Percentiles rank a stretch among this genome's conserved stretches.
These are phyloP conservation scores for Strongylocentrotus purpuratus DNA, from an alignment of 35 echinoderm and acorn worm species.

Conservation along the genomic window DNA sequence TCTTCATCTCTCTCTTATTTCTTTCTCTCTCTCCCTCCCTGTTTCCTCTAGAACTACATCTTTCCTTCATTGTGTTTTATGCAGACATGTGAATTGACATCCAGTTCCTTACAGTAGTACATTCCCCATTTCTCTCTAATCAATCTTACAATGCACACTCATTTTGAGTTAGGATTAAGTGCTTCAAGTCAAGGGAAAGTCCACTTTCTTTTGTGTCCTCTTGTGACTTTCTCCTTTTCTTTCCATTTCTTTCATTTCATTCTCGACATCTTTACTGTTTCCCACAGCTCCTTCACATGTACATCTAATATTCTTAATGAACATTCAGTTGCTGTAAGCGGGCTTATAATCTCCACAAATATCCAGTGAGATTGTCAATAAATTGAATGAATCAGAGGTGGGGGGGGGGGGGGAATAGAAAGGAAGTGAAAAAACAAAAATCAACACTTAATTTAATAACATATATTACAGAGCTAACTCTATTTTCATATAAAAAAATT, in stretches of 20 bases:
- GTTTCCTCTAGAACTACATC: not conserved
- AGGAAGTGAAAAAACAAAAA: too few species aligned
- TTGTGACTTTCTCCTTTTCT: not conserved
- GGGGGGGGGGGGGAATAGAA: too few species aligned
- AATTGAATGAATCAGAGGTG: too few species aligned
- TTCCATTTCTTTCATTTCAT: not conserved
- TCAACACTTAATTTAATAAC: too few species aligned
- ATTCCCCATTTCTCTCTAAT: not conserved
- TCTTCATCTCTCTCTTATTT: not conserved
- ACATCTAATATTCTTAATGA: too few species aligned
- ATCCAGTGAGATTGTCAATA: too few species aligned
- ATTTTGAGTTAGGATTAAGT: not conserved
- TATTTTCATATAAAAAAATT: too few species aligned
- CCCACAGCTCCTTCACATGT: not conserved
- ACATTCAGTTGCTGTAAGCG: too few species aligned
- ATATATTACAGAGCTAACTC: too few species aligned
- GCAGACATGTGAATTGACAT: conserved; percentile 18
- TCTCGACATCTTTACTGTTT: not conserved
- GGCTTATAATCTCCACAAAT: too few species aligned
- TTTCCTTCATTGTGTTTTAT: not conserved
- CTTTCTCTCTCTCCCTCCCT: not conserved
- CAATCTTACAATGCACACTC: not conserved
- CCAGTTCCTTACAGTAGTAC: not conserved
- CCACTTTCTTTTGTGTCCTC: not conserved
- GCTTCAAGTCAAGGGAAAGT: not conserved